These are phyloP conservation scores for Desmophyllum pertusum DNA, from an alignment of 92 coral and sea anemone genomes.

Conservation along the genomic window DNA sequence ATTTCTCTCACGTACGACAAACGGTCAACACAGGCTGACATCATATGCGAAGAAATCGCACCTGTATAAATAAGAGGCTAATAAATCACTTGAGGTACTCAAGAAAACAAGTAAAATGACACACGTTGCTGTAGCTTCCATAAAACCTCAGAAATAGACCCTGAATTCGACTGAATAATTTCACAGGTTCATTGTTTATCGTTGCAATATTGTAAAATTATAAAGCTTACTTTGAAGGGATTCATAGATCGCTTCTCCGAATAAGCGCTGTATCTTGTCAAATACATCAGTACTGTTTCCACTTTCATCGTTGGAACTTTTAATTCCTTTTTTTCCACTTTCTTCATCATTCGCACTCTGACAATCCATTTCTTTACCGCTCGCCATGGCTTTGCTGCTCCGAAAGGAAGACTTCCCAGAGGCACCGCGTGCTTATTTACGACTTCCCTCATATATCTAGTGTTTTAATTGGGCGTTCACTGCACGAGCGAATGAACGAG, in stretches of 20 bases:
- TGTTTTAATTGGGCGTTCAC: constrained; percentile 41
- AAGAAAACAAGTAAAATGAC: neutral
- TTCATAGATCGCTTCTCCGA: constrained; percentile 44
- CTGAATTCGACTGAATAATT: too few relatives aligned
- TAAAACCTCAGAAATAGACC: neutral
- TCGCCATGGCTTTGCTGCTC: constrained; percentile 29
- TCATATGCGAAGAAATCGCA: neutral
- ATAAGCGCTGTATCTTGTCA: constrained; percentile 25
- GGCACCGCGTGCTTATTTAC: constrained; percentile 10
- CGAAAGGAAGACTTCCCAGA: neutral
- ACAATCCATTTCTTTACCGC: constrained; percentile 21
- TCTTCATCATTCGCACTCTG: constrained; percentile 8
- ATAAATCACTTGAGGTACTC: constrained; percentile 4
- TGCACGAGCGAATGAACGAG: too few relatives aligned
- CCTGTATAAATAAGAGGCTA: constrained; percentile 6
- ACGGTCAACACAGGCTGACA: neutral
- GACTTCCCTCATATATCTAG: constrained; percentile 42
- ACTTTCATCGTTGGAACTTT: constrained; percentile 31
- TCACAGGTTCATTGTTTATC: neutral
- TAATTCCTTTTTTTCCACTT: constrained; percentile 7
- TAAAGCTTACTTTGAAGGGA: constrained; percentile 58
- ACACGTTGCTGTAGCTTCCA: constrained; percentile 1
- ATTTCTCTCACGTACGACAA: constrained; percentile 15
- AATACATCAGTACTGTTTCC: constrained; percentile 17
- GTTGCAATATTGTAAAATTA: too few relatives aligned